Conservation (phyloP, 2,797 vertebrate species). For the Pristis pectinata region DNA sequence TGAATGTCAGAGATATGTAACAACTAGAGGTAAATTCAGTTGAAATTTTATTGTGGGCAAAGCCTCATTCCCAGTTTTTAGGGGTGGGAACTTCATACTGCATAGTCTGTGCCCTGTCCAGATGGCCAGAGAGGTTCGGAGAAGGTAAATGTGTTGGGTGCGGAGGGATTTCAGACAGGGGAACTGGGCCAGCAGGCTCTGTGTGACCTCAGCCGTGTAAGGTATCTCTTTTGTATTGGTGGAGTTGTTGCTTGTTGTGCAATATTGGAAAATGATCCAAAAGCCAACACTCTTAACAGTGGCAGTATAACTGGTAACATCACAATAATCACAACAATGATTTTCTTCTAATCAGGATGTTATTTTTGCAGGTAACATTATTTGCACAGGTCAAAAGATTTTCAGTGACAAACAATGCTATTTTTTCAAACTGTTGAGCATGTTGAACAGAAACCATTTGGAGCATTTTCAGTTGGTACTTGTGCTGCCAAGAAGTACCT, state of each 20-base stretch:
- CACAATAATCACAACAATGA: neutral
- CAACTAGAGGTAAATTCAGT: too few species aligned
- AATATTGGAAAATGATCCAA: neutral
- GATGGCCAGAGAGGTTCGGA: too few species aligned
- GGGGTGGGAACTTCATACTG: too few species aligned
- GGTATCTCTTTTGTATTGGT: neutral
- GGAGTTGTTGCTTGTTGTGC: too few species aligned
- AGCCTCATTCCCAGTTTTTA: too few species aligned
- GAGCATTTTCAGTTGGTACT: neutral
- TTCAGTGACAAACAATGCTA: neutral
- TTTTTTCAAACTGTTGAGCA: neutral
- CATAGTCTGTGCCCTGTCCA: too few species aligned
- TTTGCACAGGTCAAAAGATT: neutral
- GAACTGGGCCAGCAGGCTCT: neutral
- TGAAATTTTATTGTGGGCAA: too few species aligned
- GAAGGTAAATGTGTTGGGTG: too few species aligned
- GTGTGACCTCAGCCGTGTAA: neutral
- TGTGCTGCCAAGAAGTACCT: neutral
- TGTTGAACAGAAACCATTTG: neutral
- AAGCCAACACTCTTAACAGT: neutral
- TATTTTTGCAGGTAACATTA: neutral
- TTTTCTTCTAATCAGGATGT: constrained; percentile 11
- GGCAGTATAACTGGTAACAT: neutral
- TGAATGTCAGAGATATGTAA: too few species aligned
- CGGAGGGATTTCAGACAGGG: too few species aligned